These are phyloP conservation scores for Dascillus cervinus DNA, from an alignment of 2,888 invertebrate genomes.

Conservation along the genomic window DNA sequence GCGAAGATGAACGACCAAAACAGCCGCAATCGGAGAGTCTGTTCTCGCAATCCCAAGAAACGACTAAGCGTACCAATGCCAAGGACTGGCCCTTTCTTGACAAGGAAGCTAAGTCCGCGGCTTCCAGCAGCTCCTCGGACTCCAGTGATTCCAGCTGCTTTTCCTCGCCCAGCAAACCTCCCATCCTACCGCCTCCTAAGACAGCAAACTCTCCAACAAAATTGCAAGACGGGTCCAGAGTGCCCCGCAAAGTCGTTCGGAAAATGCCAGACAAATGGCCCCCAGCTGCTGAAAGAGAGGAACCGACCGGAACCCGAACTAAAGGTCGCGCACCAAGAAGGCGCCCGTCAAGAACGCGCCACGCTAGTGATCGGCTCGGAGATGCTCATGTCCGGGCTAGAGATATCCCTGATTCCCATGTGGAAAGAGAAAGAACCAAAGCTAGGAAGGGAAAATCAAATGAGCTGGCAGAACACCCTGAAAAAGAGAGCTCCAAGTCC, in stretches of 20 bases:
- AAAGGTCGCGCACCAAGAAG: conserved; percentile 30
- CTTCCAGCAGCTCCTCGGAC: conserved; percentile 56
- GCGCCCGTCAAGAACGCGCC: conserved; percentile 27
- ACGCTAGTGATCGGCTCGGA: conserved; percentile 58
- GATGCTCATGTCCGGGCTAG: conserved; percentile 56
- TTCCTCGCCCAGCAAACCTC: conserved; percentile 26
- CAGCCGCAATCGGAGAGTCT: conserved; percentile 37
- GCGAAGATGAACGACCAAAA: conserved; percentile 44
- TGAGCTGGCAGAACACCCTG: conserved; percentile 28
- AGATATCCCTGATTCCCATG: conserved; percentile 55
- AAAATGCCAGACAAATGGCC: conserved; percentile 20
- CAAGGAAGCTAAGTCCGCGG: conserved; percentile 65
- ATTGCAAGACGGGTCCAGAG: conserved; percentile 14
- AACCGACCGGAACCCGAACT: conserved; percentile 49
- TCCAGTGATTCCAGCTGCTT: conserved; percentile 43
- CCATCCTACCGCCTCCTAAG: conserved; percentile 7
- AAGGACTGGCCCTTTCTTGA: conserved; percentile 74
- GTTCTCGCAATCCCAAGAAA: conserved; percentile 29
- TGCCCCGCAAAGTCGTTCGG: conserved; percentile 16
- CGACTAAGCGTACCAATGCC: conserved; percentile 39
- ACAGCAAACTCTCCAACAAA: conserved; percentile 26
- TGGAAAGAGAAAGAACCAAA: conserved; percentile 36
- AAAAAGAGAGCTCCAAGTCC: conserved; percentile 42
- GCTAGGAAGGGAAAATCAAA: conserved; percentile 41
- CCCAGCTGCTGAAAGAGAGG: conserved; percentile 63